Evolutionary conservation across 2,797 vertebrate species (phyloP).

Genomic region (Chelidonichthys spinosus): DNA sequence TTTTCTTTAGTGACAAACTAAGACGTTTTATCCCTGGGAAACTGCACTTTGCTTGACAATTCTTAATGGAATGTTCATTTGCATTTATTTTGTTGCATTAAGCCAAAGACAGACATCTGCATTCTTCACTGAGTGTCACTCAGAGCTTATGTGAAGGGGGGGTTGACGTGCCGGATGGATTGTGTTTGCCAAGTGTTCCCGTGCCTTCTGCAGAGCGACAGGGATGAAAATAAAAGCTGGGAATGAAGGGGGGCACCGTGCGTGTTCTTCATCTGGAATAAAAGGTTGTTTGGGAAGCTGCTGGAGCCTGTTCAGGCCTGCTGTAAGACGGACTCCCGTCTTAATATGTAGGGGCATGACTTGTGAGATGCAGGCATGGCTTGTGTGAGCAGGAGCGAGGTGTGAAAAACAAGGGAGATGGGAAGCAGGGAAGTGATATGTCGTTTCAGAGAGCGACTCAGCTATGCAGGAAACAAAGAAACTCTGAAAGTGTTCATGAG

Average conservation of each 20-base stretch:
- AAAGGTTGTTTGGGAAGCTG: slow-evolving; percentile 56
- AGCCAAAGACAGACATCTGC: slow-evolving; percentile 29
- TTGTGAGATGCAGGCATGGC: slow-evolving; percentile 53
- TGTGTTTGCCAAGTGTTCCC: slow-evolving; percentile 31
- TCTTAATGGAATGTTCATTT: slow-evolving; percentile 60
- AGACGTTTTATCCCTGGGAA: slow-evolving; percentile 31
- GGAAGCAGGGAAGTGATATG: slow-evolving; percentile 28
- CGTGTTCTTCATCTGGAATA: slow-evolving; percentile 57
- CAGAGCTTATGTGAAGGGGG: slow-evolving; percentile 32
- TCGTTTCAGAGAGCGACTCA: slow-evolving; percentile 12
- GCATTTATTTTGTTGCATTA: slow-evolving; percentile 66
- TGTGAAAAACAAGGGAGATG: slow-evolving; percentile 50
- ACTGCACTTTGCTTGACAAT: slow-evolving; percentile 31
- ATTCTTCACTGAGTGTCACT: slow-evolving; percentile 54
- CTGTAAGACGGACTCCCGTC: slow-evolving; percentile 34
- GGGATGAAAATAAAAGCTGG: slow-evolving; percentile 50
- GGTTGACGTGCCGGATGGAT: slow-evolving; percentile 19
- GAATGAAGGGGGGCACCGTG: slow-evolving; percentile 43
- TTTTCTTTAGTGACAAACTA: slow-evolving; percentile 25
- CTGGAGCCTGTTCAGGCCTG: slow-evolving; percentile 60
- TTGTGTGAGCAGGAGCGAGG: slow-evolving; percentile 38
- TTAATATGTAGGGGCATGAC: slow-evolving; percentile 52
- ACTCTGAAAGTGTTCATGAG: background rate
- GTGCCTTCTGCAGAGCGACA: slow-evolving; percentile 31
- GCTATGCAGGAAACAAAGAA: slow-evolving; percentile 15